These are phyloP conservation scores for Tenthredo distinguenda DNA, from an alignment of 2,888 invertebrate genomes.

Conservation along the genomic window DNA sequence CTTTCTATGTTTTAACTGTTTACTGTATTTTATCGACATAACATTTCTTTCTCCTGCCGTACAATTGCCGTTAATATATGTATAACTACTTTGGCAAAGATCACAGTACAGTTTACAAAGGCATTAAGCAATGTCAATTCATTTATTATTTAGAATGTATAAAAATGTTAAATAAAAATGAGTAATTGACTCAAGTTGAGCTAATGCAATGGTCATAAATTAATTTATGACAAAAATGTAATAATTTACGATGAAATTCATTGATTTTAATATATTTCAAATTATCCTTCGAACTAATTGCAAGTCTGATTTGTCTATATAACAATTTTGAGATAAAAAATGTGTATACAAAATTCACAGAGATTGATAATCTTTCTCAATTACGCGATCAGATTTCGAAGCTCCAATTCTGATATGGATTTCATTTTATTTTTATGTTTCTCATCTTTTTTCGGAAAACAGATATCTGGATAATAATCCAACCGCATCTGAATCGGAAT, in stretches of 20 bases:
- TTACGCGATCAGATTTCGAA: not conserved
- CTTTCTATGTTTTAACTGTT: not conserved
- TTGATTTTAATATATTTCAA: not conserved
- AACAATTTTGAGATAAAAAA: not conserved
- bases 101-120: slow-evolving; percentile 11
- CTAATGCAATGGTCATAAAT: not conserved
- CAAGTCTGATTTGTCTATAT: not conserved
- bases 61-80: not conserved
- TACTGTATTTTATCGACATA: not conserved
- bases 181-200: not conserved
- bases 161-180: not conserved
- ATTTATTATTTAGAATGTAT: slow-evolving; percentile 1
- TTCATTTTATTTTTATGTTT: not conserved
- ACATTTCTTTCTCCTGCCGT: not conserved
- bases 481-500: not conserved
- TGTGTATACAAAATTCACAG: not conserved
- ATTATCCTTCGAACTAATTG: not conserved
- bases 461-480: slow-evolving; percentile 21
- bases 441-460: not conserved
- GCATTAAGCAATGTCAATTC: not conserved
- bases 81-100: not conserved
- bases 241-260: not conserved
- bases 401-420: slow-evolving; percentile 24
- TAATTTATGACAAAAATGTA: not conserved
- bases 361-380: not conserved